Evolutionary conservation across 2,113 vertebrate genomes (phyloP).

Genomic region (Corythornis vintsioides): DNA sequence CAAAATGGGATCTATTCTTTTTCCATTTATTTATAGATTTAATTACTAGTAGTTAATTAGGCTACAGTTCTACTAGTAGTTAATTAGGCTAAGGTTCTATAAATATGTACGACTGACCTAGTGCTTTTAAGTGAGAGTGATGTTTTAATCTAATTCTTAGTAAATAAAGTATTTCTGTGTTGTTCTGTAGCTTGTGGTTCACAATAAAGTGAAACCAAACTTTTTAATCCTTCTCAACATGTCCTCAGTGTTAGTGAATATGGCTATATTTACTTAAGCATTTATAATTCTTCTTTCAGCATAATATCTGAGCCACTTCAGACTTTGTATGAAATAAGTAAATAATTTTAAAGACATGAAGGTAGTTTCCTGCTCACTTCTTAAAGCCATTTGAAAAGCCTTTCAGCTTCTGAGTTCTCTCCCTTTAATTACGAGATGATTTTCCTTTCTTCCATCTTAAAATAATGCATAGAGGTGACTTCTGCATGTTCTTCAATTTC

Average conservation of each 20-base stretch:
- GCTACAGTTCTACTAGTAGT: not conserved
- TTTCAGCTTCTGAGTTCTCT: not conserved
- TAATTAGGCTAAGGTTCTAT: not conserved
- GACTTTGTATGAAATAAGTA: not conserved
- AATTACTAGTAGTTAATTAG: slow-evolving; percentile 15
- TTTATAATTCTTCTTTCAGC: not conserved
- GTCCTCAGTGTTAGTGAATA: not conserved
- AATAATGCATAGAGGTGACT: not conserved
- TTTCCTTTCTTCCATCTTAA: not conserved
- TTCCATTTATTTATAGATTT: slow-evolving; percentile 18
- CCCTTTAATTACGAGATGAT: not conserved
- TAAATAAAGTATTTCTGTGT: not conserved
- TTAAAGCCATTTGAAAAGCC: not conserved
- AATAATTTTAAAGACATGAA: not conserved
- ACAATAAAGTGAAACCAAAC: not conserved
- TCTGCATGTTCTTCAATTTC: not conserved
- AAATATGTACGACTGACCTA: not conserved
- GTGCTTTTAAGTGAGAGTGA: not conserved
- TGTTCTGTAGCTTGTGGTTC: not conserved
- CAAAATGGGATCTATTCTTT: not conserved
- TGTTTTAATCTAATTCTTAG: not conserved
- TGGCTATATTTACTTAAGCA: not conserved
- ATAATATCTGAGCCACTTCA: not conserved
- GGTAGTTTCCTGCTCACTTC: not conserved
- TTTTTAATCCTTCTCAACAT: not conserved